A percentile compares a stretch with the other conserved stretches of the same genome.
phyloP scores from a whole-genome alignment of 1,140 invertebrate species.

The Contarinia nasturtii region DNA sequence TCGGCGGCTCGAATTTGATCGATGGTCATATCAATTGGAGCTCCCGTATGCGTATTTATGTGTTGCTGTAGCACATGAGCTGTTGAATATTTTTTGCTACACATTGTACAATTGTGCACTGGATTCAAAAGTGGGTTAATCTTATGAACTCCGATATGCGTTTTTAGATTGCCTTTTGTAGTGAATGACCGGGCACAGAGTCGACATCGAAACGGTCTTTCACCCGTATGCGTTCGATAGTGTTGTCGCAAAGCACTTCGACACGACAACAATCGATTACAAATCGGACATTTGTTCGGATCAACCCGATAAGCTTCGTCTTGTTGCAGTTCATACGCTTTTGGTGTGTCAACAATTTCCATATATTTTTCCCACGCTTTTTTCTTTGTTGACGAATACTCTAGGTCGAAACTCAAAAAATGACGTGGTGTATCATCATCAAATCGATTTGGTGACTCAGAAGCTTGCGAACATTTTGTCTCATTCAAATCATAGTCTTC shows the following conservation, averaged over 20 bases:
- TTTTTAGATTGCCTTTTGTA: conserved; percentile 96
- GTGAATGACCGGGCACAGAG: conserved; percentile 91
- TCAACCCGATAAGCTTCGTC: conserved; percentile 59
- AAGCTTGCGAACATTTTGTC: no score
- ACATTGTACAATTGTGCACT: conserved; percentile 93
- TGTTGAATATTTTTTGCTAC: conserved; percentile 95
- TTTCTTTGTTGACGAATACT: conserved; percentile 34
- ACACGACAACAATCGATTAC: conserved; percentile 90
- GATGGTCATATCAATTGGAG: conserved; percentile 22
- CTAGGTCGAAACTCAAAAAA: no score
- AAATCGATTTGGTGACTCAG: no score
- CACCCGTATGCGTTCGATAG: conserved; percentile 71
- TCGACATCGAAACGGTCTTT: conserved; percentile 90
- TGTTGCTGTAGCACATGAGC: conserved; percentile 90
- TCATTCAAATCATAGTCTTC: no score
- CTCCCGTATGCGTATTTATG: conserved; percentile 65
- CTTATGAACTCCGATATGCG: conserved; percentile 96
- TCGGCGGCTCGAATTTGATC: conserved; percentile 66
- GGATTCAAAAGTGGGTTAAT: conserved; percentile 80
- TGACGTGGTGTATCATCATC: no score
- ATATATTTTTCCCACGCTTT: conserved; percentile 94
- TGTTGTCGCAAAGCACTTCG: conserved; percentile 99
- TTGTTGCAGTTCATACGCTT: conserved; percentile 85
- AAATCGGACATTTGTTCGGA: conserved; percentile 95
- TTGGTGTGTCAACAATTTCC: conserved; percentile 67